Percentiles rank a stretch among this genome's conserved stretches.
These are phyloP conservation scores for Eupsittula cactorum DNA, from an alignment of 2,113 vertebrate species.

Conservation along the genomic window DNA sequence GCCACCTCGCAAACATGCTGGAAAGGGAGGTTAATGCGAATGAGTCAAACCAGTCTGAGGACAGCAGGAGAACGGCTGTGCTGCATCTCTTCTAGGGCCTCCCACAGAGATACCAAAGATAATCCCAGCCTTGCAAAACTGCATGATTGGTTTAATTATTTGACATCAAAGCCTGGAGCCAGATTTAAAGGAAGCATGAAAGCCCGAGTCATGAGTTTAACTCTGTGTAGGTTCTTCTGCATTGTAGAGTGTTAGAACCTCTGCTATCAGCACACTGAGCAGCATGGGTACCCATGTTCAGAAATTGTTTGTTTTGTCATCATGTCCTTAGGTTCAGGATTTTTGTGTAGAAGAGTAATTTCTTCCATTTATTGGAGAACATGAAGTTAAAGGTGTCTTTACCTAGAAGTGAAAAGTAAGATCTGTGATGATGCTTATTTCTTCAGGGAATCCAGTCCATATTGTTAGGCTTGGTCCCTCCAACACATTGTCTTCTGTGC, in stretches of 20 bases:
- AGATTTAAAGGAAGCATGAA: background rate
- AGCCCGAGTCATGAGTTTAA: background rate
- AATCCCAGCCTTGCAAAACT: background rate
- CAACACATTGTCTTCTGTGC: background rate
- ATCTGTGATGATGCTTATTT: background rate
- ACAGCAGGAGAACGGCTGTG: fast-evolving
- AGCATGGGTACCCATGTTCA: background rate
- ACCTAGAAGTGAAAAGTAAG: background rate
- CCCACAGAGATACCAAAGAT: background rate
- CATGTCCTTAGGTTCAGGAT: background rate
- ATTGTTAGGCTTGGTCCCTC: background rate
- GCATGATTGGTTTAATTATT: background rate
- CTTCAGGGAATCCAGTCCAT: background rate
- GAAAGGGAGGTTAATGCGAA: background rate
- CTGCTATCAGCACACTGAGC: background rate
- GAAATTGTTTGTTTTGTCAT: background rate
- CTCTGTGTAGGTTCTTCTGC: background rate
- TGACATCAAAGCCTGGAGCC: background rate
- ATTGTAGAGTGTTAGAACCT: background rate
- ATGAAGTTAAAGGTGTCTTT: background rate
- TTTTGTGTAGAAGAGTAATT: background rate
- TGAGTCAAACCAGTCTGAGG: background rate
- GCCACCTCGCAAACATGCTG: fast-evolving
- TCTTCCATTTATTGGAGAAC: background rate
- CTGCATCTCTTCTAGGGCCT: background rate